Evolutionary conservation across 2,888 invertebrate species (phyloP).

Genomic region (Agriopis marginaria): DNA sequence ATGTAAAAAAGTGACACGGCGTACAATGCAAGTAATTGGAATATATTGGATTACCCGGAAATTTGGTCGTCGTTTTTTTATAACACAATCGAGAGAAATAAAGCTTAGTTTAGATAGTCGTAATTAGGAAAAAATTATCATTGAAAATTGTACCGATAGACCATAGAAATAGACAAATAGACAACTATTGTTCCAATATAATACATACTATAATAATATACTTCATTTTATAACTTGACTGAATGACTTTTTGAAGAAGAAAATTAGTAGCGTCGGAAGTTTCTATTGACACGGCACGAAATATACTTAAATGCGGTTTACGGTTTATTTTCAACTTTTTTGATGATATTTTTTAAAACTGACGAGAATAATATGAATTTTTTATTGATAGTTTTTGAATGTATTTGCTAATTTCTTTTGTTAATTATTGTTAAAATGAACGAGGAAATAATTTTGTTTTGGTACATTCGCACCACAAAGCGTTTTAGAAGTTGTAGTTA

Average conservation of each 20-base stretch:
- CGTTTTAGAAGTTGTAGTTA: constrained; percentile 33
- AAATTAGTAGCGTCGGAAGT: constrained; percentile 15
- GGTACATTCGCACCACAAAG: constrained; percentile 8
- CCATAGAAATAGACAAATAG: constrained; percentile 28
- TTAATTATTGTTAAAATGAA: constrained; percentile 5
- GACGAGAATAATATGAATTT: not conserved
- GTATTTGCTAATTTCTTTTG: constrained; percentile 18
- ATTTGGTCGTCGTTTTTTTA: constrained; percentile 38
- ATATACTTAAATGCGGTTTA: constrained; percentile 59
- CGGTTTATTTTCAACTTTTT: constrained; percentile 21
- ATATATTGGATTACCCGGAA: not conserved
- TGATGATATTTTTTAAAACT: constrained; percentile 20
- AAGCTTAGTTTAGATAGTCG: constrained; percentile 66
- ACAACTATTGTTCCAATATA: constrained; percentile 37
- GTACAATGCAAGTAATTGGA: not conserved
- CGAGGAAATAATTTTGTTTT: constrained; percentile 19
- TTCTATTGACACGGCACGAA: constrained; percentile 54
- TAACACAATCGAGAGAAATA: constrained; percentile 66
- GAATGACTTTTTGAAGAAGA: constrained; percentile 51
- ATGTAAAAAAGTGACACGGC: not conserved
- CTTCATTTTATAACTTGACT: constrained; percentile 57
- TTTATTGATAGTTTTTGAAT: constrained; percentile 8
- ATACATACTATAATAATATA: constrained; percentile 30
- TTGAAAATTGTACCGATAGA: constrained; percentile 44
- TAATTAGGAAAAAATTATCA: constrained; percentile 63